Base-by-base conservation (phyloP, 2,888 invertebrate genomes). In the Synergus laeviventris region DNA sequence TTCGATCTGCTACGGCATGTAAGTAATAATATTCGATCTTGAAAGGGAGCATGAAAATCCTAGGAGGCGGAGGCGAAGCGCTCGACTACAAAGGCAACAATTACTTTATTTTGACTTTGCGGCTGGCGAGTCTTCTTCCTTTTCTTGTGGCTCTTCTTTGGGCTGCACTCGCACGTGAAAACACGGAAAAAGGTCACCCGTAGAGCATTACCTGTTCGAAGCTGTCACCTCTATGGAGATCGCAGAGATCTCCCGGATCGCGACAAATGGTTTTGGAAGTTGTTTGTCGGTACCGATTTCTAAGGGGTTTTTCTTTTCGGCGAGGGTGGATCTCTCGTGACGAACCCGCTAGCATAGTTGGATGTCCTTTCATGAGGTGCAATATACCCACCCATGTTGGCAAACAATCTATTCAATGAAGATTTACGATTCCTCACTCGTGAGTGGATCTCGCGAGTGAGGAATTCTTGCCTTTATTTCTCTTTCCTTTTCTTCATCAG, bases 81-180 rank as follows among this genome's bases (percentile, higher is more conserved):
- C 31, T 70, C 16, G 1, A 36, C 49, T n/a, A 70, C 70, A 70
- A 70, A 70, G 74, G 76, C 60, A 84, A 89, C 88, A 89, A 89
- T 87, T 85, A 87, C 85, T 88, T 87, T 89, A 89, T 89, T 89
- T 89, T 89, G 89, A 89, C 88, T 89, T 86, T 86, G 86, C 84
- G 87, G 87, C 87, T 42, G 76, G 62, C 75, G 79, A 76, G 74
- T 76, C 75, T 82, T 80, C 76, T 74, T 59, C 73, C 70, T 39
- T 76, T 79, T 83, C 76, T 79, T 85, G 83, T 84, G 74, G n/a
- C 9, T 31, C 42, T 39, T 62, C 61, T 60, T 74, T 60, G 78
- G 31, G 36, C 45, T 73, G 64, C 66, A 70, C 76, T 78, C 74
- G 75, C 76, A 78, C 76, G 79, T 82, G 84, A 81, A 84, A 83